Conservation (phyloP, 2,888 invertebrate species). For the Epistrophe grossulariae region DNA sequence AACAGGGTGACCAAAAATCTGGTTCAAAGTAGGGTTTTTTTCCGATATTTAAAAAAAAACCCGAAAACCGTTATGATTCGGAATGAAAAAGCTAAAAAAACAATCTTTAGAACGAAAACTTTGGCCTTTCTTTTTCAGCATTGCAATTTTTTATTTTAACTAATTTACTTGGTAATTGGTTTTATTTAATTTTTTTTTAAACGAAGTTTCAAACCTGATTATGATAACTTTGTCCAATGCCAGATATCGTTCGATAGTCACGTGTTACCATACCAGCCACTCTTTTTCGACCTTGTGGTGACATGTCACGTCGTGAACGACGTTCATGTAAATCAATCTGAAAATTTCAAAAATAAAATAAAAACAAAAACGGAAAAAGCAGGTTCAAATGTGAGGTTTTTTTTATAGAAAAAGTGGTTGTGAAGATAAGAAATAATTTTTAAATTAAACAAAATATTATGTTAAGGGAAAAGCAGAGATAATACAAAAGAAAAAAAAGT, state of each 20-base stretch:
- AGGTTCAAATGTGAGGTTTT: conserved; percentile 6
- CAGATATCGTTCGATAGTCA: conserved; percentile 84
- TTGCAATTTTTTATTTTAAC: conserved; percentile 31
- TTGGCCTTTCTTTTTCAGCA: conserved; percentile 40
- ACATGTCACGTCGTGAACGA: conserved; percentile 93
- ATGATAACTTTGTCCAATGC: conserved; percentile 84
- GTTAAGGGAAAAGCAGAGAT: not conserved
- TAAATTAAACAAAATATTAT: not conserved
- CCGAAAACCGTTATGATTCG: too few relatives aligned
- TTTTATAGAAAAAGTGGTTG: not conserved
- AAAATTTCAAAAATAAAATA: conserved; percentile 72
- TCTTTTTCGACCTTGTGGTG: conserved; percentile 90
- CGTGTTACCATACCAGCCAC: conserved; percentile 88
- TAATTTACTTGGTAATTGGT: not conserved
- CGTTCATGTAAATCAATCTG: conserved; percentile 87
- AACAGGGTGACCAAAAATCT: too few relatives aligned
- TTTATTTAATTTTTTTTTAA: conserved; percentile 24
- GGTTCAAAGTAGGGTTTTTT: too few relatives aligned
- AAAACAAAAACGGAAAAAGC: conserved; percentile 19
- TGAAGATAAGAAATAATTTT: not conserved
- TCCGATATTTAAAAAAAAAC: too few relatives aligned
- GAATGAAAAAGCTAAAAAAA: too few relatives aligned
- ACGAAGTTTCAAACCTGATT: conserved; percentile 83
- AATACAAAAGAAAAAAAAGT: not conserved
- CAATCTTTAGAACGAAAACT: not conserved